These are phyloP conservation scores for Heteractis magnifica DNA, from an alignment of 92 coral and sea anemone species.

Conservation along the genomic window DNA sequence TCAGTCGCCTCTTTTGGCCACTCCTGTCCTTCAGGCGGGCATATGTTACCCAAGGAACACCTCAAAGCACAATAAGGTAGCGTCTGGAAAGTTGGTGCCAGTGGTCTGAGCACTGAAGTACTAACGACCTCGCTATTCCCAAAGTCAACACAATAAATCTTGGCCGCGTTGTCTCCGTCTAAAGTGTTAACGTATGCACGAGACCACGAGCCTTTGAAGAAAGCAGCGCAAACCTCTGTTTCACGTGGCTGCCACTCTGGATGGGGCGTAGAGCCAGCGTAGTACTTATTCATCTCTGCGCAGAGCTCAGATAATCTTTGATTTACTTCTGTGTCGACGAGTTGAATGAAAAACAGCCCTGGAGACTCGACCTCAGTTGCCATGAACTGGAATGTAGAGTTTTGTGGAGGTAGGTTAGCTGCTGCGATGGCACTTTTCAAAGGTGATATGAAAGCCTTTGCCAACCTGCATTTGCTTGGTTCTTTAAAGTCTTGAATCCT, in stretches of 20 bases:
- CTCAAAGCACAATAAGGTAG: slow-evolving; percentile 72
- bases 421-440: slow-evolving; percentile 36
- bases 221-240: slow-evolving; percentile 34
- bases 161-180: slow-evolving; percentile 37
- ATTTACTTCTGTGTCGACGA: slow-evolving; percentile 30
- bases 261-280: slow-evolving; percentile 12
- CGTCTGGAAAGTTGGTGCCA: slow-evolving; percentile 49
- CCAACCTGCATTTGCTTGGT: too few relatives aligned
- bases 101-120: slow-evolving; percentile 56
- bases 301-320: slow-evolving; percentile 21
- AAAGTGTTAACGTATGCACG: slow-evolving; percentile 59
- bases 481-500: neutral
- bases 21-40: slow-evolving; percentile 46
- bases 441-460: neutral
- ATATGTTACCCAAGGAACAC: slow-evolving; percentile 59
- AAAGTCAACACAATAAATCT: slow-evolving; percentile 74
- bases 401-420: slow-evolving; percentile 26
- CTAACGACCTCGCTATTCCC: slow-evolving; percentile 67
- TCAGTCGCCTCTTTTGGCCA: slow-evolving; percentile 66
- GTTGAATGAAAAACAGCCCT: slow-evolving; percentile 34
- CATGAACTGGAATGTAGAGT: slow-evolving; percentile 31
- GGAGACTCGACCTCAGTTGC: slow-evolving; percentile 46
- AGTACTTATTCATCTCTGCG: slow-evolving; percentile 53
- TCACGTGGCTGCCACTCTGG: slow-evolving; percentile 41
- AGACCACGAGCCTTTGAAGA: slow-evolving; percentile 61